A percentile compares a stretch with the other conserved stretches of the same genome.
Evolutionary conservation across 2,113 vertebrate genomes (phyloP).

Genomic region (Oreochromis tanganicae): DNA sequence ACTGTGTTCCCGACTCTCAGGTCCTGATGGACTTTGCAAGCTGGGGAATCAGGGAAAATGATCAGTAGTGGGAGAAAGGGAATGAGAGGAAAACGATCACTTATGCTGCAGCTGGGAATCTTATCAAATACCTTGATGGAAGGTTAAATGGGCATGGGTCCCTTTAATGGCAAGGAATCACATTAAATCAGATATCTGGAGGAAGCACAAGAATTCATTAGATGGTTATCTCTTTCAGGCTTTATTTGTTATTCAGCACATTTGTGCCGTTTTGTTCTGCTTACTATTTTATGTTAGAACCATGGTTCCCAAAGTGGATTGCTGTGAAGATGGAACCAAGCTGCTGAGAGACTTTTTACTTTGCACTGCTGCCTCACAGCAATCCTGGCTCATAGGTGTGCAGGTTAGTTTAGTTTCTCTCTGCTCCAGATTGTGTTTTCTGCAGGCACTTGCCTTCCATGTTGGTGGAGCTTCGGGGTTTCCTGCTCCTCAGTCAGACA

Average conservation of each 20-base stretch:
- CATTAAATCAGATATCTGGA: too few relatives aligned
- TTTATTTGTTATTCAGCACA: background rate
- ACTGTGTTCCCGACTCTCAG: conserved; percentile 16
- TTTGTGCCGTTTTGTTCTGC: background rate
- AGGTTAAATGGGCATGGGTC: conserved; percentile 25
- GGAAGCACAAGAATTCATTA: background rate
- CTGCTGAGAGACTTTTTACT: background rate
- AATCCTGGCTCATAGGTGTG: background rate
- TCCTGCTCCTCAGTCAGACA: background rate
- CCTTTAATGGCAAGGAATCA: background rate
- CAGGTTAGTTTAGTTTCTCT: background rate
- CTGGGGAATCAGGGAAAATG: conserved; percentile 37
- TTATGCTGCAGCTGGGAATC: conserved; percentile 48
- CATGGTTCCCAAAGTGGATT: background rate
- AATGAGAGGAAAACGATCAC: background rate
- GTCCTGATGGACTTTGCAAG: conserved; percentile 69
- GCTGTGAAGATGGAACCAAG: background rate
- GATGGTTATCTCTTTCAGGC: background rate
- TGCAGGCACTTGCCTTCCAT: background rate
- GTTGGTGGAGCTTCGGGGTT: background rate
- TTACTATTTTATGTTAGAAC: background rate
- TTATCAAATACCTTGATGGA: conserved; percentile 40
- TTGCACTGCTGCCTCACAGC: background rate
- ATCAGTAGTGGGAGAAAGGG: conserved; percentile 21
- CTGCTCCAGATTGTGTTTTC: background rate